Conservation (phyloP, 2,888 invertebrate genomes). For the Drosophila fungiperda region DNA sequence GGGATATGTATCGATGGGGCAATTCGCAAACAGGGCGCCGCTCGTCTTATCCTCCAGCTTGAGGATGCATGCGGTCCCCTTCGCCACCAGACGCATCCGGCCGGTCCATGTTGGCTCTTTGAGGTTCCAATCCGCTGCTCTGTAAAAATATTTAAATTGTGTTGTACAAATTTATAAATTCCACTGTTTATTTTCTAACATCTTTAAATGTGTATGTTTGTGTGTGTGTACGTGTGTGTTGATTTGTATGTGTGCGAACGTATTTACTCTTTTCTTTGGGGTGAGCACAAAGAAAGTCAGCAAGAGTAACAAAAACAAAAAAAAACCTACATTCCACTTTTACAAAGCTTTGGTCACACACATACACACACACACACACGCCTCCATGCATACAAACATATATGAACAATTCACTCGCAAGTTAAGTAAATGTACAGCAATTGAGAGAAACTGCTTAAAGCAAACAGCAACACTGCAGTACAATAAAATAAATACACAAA, state of each 20-base stretch:
- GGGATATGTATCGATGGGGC: conserved; percentile 98
- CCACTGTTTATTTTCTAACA: conserved; percentile 3
- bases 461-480: conserved; percentile 45
- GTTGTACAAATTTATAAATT: conserved; percentile 11
- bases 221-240: conserved; percentile 1
- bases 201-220: conserved; percentile 2
- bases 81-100: conserved; percentile 95
- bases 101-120: conserved; percentile 99
- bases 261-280: conserved; percentile 24
- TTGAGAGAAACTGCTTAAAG: conserved; percentile 45
- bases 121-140: conserved; percentile 99
- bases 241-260: conserved; percentile 4
- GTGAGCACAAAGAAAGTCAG: conserved; percentile 51
- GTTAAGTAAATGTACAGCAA: conserved; percentile 44
- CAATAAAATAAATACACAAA: conserved; percentile 15
- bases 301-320: conserved; percentile 50
- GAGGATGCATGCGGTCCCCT: conserved; percentile 93
- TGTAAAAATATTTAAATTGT: conserved; percentile 83
- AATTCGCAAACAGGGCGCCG: conserved; percentile 98
- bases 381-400: neutral
- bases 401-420: conserved; percentile 16
- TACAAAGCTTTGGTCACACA: conserved; percentile 13
- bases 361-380: conserved; percentile 2
- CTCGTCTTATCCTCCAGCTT: conserved; percentile 97
- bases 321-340: conserved; percentile 26